Conservation (phyloP, 2,888 invertebrate species). For the Trachelus iudaicus region DNA sequence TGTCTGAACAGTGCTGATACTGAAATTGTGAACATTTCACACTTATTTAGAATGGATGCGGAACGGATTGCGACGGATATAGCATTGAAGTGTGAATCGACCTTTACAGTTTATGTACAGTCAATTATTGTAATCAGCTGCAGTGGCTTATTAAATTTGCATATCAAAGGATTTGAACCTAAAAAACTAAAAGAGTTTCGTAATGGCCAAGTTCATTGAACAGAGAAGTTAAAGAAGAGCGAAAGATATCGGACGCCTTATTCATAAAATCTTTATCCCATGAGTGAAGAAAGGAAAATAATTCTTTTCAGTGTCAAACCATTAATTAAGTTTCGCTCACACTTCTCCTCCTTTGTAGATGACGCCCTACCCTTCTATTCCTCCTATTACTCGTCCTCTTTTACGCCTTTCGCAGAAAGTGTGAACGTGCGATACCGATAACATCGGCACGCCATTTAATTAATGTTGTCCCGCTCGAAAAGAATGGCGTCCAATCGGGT, state of each 20-base stretch:
- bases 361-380: neutral
- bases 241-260: slow-evolving; percentile 12
- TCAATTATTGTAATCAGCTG: neutral
- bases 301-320: slow-evolving; percentile 29
- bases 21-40: too few species aligned
- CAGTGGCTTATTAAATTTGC: neutral
- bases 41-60: too few species aligned
- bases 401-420: slow-evolving; percentile 29
- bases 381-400: neutral
- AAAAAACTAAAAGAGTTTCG: neutral
- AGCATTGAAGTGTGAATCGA: too few species aligned
- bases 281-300: slow-evolving; percentile 27
- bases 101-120: neutral
- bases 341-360: neutral
- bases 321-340: slow-evolving; percentile 37
- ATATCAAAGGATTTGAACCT: neutral
- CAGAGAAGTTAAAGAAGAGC: neutral
- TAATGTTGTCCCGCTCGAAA: slow-evolving; percentile 37
- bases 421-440: slow-evolving; percentile 36
- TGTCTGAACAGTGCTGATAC: too few species aligned
- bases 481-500: slow-evolving; percentile 32
- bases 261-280: slow-evolving; percentile 32
- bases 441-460: slow-evolving; percentile 43
- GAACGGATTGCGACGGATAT: too few species aligned
- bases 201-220: neutral